A percentile compares a stretch with the other conserved stretches of the same genome.
Evolutionary conservation across 2,113 vertebrate species (phyloP).

Genomic region (Brachyhypopomus gauderio): DNA sequence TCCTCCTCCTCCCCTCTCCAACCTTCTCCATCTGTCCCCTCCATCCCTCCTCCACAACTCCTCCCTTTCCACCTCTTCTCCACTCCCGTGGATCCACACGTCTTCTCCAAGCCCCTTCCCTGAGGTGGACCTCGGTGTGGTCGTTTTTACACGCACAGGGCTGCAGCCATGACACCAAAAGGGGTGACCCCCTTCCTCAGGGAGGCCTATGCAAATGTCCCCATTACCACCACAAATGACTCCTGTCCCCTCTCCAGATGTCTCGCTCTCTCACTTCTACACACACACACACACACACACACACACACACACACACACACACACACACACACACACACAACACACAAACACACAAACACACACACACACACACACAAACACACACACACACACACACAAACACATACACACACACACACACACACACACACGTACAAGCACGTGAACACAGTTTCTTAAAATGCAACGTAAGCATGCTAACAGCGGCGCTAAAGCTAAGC

Average conservation of each 20-base stretch:
- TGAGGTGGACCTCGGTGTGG: slow-evolving; percentile 22
- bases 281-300: not conserved
- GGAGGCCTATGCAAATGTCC: slow-evolving; percentile 52
- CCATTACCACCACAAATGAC: slow-evolving; percentile 28
- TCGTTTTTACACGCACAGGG: slow-evolving; percentile 12
- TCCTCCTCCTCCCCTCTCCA: no score
- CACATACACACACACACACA: not conserved
- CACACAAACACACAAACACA: not conserved
- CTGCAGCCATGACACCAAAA: slow-evolving; percentile 47
- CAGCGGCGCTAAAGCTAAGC: not conserved
- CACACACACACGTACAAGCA: not conserved
- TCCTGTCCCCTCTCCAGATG: not conserved
- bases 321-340: slow-evolving; percentile 3
- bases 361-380: slow-evolving; percentile 7
- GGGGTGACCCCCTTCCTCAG: slow-evolving; percentile 54
- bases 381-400: slow-evolving; percentile 2
- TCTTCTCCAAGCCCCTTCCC: not conserved
- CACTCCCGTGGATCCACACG: not conserved
- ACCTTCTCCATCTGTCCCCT: no score
- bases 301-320: not conserved
- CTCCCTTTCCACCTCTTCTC: not conserved
- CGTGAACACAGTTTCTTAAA: not conserved
- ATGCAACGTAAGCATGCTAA: not conserved
- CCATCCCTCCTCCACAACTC: no score
- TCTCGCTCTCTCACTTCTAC: not conserved